Evolutionary conservation across 2,888 invertebrate genomes (phyloP).

Genomic region (Meloe dianella): DNA sequence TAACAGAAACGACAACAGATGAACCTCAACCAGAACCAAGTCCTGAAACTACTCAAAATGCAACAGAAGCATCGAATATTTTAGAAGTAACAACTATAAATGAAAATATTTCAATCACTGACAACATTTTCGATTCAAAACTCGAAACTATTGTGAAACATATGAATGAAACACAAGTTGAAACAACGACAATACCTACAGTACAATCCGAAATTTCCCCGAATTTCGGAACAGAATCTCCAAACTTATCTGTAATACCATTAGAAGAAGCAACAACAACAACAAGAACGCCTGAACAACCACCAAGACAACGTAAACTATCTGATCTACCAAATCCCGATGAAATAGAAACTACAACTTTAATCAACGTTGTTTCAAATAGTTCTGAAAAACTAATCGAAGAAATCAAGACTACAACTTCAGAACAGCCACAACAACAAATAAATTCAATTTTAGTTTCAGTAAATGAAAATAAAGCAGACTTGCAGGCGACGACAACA

Average conservation of each 20-base stretch:
- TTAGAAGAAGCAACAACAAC: slow-evolving; percentile 16
- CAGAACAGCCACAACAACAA: neutral
- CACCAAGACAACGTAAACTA: neutral
- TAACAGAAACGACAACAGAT: slow-evolving; percentile 11
- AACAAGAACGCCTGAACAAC: slow-evolving; percentile 16
- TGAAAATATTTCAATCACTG: neutral
- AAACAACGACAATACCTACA: neutral
- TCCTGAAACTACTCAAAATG: neutral
- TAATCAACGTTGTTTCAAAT: neutral
- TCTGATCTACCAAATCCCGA: neutral
- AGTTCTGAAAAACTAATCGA: neutral
- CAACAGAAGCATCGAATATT: neutral
- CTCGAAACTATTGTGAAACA: neutral
- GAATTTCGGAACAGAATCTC: neutral
- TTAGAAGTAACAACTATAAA: neutral
- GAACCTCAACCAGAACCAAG: neutral
- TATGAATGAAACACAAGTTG: neutral
- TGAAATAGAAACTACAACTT: neutral
- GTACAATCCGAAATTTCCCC: neutral
- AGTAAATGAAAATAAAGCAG: neutral
- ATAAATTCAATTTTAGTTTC: neutral
- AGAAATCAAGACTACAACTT: neutral
- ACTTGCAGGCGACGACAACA: neutral
- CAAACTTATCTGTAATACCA: neutral
- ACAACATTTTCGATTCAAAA: neutral